Evolutionary conservation across 2,797 vertebrate species (phyloP), one percentile per base, ranked within the genome.

Genomic region (Harpagifer antarcticus): DNA sequence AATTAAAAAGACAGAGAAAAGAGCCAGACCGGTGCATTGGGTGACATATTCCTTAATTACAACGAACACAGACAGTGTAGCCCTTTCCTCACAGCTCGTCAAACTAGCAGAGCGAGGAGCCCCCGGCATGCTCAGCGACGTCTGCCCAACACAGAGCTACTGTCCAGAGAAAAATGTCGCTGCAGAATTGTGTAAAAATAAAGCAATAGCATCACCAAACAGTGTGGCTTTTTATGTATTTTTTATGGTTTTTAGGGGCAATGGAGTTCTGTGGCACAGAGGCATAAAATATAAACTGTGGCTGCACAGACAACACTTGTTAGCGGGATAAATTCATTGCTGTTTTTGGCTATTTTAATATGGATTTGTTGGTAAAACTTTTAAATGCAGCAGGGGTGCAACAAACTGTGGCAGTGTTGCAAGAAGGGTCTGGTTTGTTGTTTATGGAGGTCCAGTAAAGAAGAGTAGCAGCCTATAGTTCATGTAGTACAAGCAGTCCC

Each of bases 401-500:
- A 47, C 66, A 86, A 74, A 84, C 14, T 52, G 40, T 20, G 17
- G 67, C 61, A 53, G 53, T 16, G 12, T n/a, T 75, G 65, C n/a
- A 83, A 74, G 40, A 71, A 37, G 37, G 44, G 58, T 40, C 68
- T 57, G 47, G n/a, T 76, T 76, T 79, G 62, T 15, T 71, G 77
- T 85, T 87, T 86, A 77, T 62, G 73, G 81, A 78, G 77, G 85
- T 86, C 71, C 78, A 76, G 79, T 81, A 83, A 89, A 86, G 81
- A 88, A 83, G 74, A 81, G 75, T 60, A 76, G 83, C 54, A 74
- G 58, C 80, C 83, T 68, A 84, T 83, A 90, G 90, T 91, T 88
- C 91, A 92, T 89, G 76, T 71, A 42, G 74, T 72, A 88, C 81
- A 86, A 75, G 84, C 73, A 78, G 76, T 91, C 90, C 86, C 89